These are phyloP conservation scores for Epizoanthus stellaris DNA, from an alignment of 92 coral and sea anemone species.

Conservation along the genomic window DNA sequence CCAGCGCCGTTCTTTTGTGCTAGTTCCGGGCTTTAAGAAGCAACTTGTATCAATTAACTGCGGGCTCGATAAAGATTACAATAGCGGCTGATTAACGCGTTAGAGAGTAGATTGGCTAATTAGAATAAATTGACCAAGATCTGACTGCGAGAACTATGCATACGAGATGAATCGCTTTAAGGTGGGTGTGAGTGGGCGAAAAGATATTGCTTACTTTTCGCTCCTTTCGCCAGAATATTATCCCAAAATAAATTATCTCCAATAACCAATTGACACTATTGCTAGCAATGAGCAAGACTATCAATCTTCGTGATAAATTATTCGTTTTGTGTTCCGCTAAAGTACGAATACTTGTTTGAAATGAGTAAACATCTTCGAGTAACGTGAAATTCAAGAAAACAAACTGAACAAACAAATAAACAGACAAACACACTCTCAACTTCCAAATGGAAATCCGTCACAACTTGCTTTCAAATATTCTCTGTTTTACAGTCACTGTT, in stretches of 20 bases:
- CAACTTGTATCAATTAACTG: slow-evolving; percentile 42
- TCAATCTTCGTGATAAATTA: not conserved
- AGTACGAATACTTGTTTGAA: not conserved
- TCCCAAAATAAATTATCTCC: not conserved
- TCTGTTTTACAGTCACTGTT: too few relatives aligned
- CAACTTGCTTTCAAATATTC: not conserved
- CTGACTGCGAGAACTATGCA: not conserved
- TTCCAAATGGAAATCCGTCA: not conserved
- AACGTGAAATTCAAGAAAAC: slow-evolving; percentile 6
- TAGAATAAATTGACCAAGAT: slow-evolving; percentile 20
- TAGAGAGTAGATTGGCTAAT: slow-evolving; percentile 31
- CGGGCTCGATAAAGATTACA: slow-evolving; percentile 17
- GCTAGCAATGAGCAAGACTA: not conserved
- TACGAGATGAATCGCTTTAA: not conserved
- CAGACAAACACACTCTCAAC: slow-evolving; percentile 3
- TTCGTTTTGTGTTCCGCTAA: slow-evolving; percentile 11
- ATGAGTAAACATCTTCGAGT: slow-evolving; percentile 19
- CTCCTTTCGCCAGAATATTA: not conserved
- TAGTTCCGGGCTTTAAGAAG: slow-evolving; percentile 36
- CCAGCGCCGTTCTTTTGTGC: slow-evolving; percentile 45
- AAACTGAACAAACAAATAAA: not conserved
- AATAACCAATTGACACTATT: not conserved
- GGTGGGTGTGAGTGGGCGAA: slow-evolving; percentile 21
- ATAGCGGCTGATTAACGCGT: slow-evolving; percentile 44
- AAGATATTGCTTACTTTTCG: not conserved